Evolutionary conservation across 2,113 vertebrate genomes (phyloP).

Genomic region (Hippolais icterina): DNA sequence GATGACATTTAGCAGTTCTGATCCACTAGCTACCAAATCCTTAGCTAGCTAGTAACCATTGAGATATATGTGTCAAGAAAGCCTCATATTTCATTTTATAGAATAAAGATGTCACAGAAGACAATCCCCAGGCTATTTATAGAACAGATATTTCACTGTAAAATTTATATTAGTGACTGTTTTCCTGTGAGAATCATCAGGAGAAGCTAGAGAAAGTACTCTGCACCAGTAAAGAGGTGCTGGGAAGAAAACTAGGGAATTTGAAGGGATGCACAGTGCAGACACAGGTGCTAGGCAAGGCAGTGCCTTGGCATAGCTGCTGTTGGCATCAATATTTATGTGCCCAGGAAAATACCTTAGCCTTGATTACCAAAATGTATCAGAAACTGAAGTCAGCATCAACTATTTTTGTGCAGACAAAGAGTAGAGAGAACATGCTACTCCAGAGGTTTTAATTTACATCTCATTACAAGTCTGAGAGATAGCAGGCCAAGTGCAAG

Average conservation of each 20-base stretch:
- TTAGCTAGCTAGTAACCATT: background rate
- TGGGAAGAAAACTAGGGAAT: background rate
- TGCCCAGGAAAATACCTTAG: background rate
- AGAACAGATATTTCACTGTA: background rate
- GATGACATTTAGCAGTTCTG: background rate
- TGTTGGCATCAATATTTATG: background rate
- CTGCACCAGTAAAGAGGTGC: background rate
- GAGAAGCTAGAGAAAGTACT: background rate
- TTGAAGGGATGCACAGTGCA: fast-evolving
- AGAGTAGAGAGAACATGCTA: background rate
- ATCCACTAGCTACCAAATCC: background rate
- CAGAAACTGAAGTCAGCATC: background rate
- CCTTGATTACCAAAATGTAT: background rate
- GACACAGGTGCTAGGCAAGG: background rate
- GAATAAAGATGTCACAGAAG: background rate
- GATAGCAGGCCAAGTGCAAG: background rate
- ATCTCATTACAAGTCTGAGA: background rate
- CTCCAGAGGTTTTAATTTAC: background rate
- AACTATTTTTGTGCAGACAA: background rate
- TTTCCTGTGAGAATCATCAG: background rate
- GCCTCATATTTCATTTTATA: background rate
- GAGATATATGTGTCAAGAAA: background rate
- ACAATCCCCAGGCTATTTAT: background rate
- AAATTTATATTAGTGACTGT: background rate
- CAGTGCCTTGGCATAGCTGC: background rate